Conservation (phyloP, 2,113 vertebrate species). For the Dolichallabes microphthalmus region DNA sequence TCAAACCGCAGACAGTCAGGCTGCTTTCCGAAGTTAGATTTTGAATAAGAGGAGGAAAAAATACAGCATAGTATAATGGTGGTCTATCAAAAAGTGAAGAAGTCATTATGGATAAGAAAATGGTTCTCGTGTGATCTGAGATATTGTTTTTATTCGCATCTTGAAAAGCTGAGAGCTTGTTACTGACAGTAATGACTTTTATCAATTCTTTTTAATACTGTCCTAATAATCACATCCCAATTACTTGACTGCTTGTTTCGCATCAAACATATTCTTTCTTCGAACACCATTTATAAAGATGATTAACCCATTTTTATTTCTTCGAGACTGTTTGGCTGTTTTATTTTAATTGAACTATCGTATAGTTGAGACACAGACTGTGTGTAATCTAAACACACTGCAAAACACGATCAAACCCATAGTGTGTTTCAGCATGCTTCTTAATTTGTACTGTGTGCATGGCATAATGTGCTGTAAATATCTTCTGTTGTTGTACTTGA, state of each 20-base stretch:
- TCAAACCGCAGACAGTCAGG: background rate
- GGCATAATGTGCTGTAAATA: background rate
- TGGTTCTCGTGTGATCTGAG: background rate
- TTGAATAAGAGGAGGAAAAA: constrained; percentile 8
- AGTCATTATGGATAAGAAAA: constrained; percentile 31
- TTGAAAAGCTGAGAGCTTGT: background rate
- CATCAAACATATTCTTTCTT: background rate
- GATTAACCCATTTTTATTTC: background rate
- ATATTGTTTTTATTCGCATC: constrained; percentile 18
- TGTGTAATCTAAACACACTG: background rate
- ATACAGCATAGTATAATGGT: constrained; percentile 6
- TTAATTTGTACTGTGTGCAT: constrained; percentile 8
- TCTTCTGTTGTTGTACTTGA: background rate
- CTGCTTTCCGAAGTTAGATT: background rate
- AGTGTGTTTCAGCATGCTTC: background rate
- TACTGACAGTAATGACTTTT: constrained; percentile 34
- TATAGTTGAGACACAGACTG: background rate
- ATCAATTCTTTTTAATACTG: constrained; percentile 15
- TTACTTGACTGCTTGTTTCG: constrained; percentile 4
- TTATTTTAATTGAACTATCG: background rate
- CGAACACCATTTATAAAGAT: background rate
- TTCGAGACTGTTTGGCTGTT: background rate
- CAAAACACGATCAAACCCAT: background rate
- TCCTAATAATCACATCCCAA: constrained; percentile 15
- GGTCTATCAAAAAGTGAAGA: constrained; percentile 26